Evolutionary conservation across 2,113 vertebrate species (phyloP).

Genomic region (Ailuropoda melanoleuca): DNA sequence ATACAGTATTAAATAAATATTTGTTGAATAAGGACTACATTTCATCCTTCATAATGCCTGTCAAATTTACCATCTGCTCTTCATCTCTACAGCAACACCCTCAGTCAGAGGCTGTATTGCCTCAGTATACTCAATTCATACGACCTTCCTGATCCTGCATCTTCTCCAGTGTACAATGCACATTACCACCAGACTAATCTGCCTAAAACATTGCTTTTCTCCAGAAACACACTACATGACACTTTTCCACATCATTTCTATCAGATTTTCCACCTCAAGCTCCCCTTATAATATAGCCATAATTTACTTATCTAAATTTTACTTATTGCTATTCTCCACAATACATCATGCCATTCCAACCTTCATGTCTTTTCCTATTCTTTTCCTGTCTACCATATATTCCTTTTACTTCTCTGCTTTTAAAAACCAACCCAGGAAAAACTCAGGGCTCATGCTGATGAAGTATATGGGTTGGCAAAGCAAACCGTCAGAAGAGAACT

Average conservation of each 20-base stretch:
- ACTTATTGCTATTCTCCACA: neutral
- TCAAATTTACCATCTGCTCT: constrained; percentile 48
- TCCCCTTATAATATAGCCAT: neutral
- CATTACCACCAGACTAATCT: neutral
- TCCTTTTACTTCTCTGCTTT: neutral
- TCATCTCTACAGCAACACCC: neutral
- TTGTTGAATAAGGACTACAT: constrained; percentile 42
- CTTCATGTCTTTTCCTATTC: neutral
- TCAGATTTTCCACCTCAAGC: neutral
- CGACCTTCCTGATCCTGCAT: neutral
- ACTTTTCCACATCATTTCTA: neutral
- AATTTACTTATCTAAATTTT: neutral
- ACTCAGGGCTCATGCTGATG: neutral
- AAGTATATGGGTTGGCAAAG: neutral
- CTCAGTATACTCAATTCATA: neutral
- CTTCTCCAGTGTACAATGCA: neutral
- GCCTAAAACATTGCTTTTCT: neutral
- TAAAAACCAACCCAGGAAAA: neutral
- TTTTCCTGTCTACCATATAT: neutral
- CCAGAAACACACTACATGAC: neutral
- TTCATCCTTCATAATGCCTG: constrained; percentile 1
- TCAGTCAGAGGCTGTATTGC: neutral
- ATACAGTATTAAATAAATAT: constrained; percentile 31
- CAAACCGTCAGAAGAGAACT: neutral
- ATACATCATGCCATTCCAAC: neutral